phyloP scores from a whole-genome alignment of 2,888 invertebrate genomes.

The Lepidonotus clava region DNA sequence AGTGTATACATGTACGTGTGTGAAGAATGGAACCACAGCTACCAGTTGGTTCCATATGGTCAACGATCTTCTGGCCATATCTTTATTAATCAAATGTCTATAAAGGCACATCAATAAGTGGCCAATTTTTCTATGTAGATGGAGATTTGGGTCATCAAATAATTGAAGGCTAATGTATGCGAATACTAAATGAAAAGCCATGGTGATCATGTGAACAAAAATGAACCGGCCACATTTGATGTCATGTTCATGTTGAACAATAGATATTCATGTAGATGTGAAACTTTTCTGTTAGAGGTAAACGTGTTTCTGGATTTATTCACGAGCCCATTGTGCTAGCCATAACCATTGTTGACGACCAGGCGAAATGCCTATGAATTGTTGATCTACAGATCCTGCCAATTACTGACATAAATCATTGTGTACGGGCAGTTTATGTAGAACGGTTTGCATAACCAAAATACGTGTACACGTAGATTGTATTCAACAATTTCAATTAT shows the following conservation, averaged over 20 bases:
- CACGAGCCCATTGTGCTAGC: not conserved
- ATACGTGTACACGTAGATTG: not conserved
- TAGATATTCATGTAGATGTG: not conserved
- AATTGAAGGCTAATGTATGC: constrained; percentile 12
- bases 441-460: not conserved
- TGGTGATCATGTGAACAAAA: not conserved
- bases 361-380: constrained; percentile 1
- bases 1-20: too few species aligned
- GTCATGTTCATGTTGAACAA: constrained; percentile 20
- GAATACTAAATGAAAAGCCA: not conserved
- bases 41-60: too few species aligned
- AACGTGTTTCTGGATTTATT: too few species aligned
- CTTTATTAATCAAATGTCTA: too few species aligned
- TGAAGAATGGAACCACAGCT: too few species aligned
- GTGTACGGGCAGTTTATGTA: constrained; percentile 2
- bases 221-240: constrained; percentile 22
- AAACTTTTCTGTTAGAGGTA: not conserved
- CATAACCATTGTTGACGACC: not conserved
- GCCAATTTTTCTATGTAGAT: not conserved
- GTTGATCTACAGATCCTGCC: constrained; percentile 46
- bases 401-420: not conserved
- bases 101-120: not conserved
- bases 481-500: not conserved
- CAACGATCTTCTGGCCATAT: too few species aligned
- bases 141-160: not conserved